phyloP scores from a whole-genome alignment of 2,113 vertebrate species.

The Elgaria multicarinata region DNA sequence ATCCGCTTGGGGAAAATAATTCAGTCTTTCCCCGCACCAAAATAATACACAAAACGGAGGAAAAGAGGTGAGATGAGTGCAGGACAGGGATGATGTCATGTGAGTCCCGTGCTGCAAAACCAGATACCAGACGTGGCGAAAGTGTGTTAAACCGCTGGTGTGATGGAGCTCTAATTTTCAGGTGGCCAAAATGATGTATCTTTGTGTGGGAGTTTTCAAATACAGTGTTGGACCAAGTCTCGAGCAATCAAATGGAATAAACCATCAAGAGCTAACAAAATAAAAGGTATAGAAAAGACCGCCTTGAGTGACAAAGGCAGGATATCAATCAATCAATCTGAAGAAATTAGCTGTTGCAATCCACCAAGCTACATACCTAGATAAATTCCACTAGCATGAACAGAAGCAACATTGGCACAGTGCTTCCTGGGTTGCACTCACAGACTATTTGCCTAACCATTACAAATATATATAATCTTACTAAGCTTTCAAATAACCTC shows the following conservation, averaged over 20 bases:
- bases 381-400: not conserved
- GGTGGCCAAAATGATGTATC: too few species aligned
- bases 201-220: not conserved
- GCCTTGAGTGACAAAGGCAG: not conserved
- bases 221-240: not conserved
- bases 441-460: slow-evolving; percentile 8
- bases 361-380: not conserved
- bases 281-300: slow-evolving; percentile 9
- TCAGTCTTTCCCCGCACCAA: too few species aligned
- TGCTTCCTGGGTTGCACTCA: not conserved
- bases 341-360: not conserved
- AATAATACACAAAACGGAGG: too few species aligned
- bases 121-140: too few species aligned
- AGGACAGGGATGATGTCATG: too few species aligned
- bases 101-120: too few species aligned
- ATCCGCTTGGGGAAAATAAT: too few species aligned
- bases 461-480: not conserved
- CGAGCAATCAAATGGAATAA: slow-evolving; percentile 21
- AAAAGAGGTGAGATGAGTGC: too few species aligned
- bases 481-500: slow-evolving; percentile 17
- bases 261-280: slow-evolving; percentile 23
- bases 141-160: too few species aligned
- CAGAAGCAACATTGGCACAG: not conserved
- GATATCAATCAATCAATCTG: too few species aligned
- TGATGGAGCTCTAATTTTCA: too few species aligned